Conservation (phyloP, 2,797 vertebrate genomes). For the Poeciliopsis gracilis region DNA sequence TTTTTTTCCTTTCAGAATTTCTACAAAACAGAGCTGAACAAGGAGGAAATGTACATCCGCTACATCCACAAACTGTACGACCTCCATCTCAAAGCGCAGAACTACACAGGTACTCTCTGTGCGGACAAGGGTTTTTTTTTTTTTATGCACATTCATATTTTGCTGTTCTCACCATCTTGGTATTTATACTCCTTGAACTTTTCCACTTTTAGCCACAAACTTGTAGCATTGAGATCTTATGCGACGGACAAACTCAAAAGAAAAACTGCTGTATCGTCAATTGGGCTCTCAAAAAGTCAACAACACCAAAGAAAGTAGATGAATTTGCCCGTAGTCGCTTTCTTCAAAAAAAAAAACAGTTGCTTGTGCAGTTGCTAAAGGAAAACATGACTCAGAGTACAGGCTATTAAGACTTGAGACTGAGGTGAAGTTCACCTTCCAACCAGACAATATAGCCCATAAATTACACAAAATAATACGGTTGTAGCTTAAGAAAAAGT, state of each 20-base stretch:
- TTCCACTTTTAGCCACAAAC: background rate
- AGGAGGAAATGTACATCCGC: constrained; percentile 99
- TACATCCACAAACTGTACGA: constrained; percentile 99
- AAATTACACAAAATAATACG: background rate
- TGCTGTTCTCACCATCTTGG: background rate
- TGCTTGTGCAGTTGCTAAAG: background rate
- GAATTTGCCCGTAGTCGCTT: background rate
- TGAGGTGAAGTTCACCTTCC: background rate
- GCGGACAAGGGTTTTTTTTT: background rate
- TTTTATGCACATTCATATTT: background rate
- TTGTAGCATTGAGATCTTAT: background rate
- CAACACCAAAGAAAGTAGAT: background rate
- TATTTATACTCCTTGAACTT: background rate
- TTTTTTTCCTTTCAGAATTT: constrained; percentile 87
- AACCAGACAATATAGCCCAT: background rate
- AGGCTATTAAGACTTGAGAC: background rate
- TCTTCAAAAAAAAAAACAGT: too few species aligned
- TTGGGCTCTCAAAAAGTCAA: background rate
- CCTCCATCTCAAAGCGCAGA: constrained; percentile 97
- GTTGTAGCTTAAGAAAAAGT: background rate
- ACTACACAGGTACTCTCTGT: constrained; percentile 91
- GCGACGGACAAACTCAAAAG: background rate
- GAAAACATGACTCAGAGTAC: background rate
- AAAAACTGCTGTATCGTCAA: background rate
- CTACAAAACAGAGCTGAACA: constrained; percentile 98